These are phyloP conservation scores for Euphysa ruthae DNA, from an alignment of 30 jellyfish, hydroid and myxozoan genomes.

Conservation along the genomic window DNA sequence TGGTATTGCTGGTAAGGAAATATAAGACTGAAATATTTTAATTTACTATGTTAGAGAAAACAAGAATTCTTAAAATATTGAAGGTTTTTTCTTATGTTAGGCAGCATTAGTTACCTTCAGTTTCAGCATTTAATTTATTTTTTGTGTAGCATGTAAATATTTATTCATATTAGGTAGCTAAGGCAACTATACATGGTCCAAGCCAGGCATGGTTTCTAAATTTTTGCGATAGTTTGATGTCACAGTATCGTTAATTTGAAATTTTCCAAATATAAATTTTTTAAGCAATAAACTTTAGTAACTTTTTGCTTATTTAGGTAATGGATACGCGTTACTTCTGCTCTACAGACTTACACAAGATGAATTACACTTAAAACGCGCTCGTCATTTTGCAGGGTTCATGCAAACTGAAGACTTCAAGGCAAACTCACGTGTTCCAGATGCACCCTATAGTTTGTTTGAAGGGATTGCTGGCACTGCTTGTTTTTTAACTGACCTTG, in stretches of 20 bases:
- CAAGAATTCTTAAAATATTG: background rate
- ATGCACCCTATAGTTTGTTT: constrained; percentile 95
- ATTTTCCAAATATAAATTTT: too few species aligned
- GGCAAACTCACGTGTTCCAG: constrained; percentile 96
- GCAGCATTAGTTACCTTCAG: background rate
- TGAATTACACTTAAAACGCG: constrained; percentile 63
- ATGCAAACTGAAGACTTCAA: constrained; percentile 98
- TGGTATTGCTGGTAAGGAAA: constrained; percentile 83
- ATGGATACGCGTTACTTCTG: constrained; percentile 84
- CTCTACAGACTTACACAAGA: constrained; percentile 78
- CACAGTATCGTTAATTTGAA: too few species aligned
- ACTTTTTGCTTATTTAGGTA: constrained; percentile 46
- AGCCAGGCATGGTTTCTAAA: too few species aligned
- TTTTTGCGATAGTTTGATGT: too few species aligned
- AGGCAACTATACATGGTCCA: too few species aligned
- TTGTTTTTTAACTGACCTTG: constrained; percentile 84
- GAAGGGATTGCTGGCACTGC: constrained; percentile 99
- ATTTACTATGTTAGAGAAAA: too few species aligned
- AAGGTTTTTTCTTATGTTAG: background rate
- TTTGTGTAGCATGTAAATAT: too few species aligned
- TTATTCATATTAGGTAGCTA: too few species aligned
- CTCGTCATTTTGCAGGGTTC: constrained; percentile 95
- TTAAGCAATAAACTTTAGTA: background rate
- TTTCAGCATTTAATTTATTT: background rate
- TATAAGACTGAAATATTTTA: background rate